Conservation (phyloP, 2,113 vertebrate genomes). For the Solenodon paradoxus region DNA sequence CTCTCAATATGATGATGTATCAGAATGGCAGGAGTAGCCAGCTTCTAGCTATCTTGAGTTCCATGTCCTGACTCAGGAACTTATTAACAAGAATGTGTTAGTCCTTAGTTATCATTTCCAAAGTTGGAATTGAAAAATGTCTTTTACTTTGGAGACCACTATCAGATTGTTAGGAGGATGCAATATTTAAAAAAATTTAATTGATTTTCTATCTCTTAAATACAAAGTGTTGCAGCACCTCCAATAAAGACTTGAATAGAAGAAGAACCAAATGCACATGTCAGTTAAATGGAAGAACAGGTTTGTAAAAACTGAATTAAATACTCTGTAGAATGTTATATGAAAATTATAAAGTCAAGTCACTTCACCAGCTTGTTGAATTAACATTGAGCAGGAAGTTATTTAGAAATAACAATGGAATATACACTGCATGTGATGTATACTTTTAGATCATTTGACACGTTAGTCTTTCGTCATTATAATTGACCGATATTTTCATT, state of each 20-base stretch:
- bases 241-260: background rate
- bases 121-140: background rate
- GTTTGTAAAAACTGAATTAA: slow-evolving; percentile 15
- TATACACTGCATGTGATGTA: background rate
- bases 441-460: background rate
- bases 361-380: background rate
- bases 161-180: background rate
- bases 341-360: background rate
- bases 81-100: background rate
- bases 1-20: background rate
- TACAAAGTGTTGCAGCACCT: background rate
- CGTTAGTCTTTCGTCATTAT: background rate
- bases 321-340: background rate
- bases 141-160: background rate
- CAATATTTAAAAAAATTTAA: background rate
- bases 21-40: background rate
- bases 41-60: background rate
- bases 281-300: background rate
- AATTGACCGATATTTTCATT: background rate
- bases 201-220: background rate
- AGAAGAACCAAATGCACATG: background rate
- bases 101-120: background rate
- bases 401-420: background rate
- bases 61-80: background rate
- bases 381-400: background rate